Base-by-base conservation (phyloP, 2,888 invertebrate species). In the Gymnoscelis rufifasciata region DNA sequence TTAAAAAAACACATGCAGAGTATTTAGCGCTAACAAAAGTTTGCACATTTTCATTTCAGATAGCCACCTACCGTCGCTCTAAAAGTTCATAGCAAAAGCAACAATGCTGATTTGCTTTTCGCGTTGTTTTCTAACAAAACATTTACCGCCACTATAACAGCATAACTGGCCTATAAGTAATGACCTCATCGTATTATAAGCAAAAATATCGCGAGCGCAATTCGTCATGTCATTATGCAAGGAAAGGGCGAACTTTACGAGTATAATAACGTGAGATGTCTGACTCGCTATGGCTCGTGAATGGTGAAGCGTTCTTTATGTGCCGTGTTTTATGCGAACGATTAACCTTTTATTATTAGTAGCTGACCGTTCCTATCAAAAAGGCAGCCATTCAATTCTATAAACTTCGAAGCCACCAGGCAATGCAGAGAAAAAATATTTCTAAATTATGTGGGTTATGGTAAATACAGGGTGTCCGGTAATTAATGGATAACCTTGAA, bases 151-250 rank as follows among this genome's bases (percentile, higher is more conserved):
- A 63, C 60, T 62, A 69, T 68, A 62, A 61, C 72, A 65, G 70
- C 71, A 68, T 74, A 74, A 73, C 74, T 68, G 74, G 72, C 71
- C 65, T 71, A 68, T 83, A n/a, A n/a, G n/a, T n/a, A 84, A 83
- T 82, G 81, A 82, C 82, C 78, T 70, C 74, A 74, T 79, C 77
- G 74, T 71, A 83, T 82, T 80, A 81, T 82, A 78, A 74, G 82
- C 77, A 79, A 81, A 86, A 84, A 86, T 86, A 86, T 83, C 82
- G 82, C 74, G 75, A 79, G 70, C 78, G 84, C 82, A 83, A 86
- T 88, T 83, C 86, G 83, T 87, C 86, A 86, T 86, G 81, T 86
- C 83, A 88, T 87, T 88, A 87, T 87, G 86, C 87, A 87, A 77
- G 83, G 80, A 82, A 86, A 87, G 83, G 84, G 83, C 86, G 76